These are phyloP conservation scores for Malacoctenus gilli DNA, from an alignment of 2,797 vertebrate genomes.

Conservation along the genomic window DNA sequence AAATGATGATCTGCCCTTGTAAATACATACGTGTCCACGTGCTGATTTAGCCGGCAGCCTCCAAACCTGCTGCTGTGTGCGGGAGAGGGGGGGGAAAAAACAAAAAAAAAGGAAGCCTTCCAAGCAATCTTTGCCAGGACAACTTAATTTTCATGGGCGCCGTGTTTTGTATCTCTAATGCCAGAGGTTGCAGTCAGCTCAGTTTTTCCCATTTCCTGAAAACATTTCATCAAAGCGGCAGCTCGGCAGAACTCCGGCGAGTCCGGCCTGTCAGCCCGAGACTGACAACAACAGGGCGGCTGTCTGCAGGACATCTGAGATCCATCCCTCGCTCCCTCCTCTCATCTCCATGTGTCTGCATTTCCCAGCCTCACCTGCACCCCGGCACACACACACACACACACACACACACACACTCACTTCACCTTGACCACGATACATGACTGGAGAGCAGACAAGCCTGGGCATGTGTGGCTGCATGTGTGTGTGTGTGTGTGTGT, in stretches of 20 bases:
- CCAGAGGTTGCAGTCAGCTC: conserved; percentile 44
- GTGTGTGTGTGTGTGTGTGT: conserved; percentile 21
- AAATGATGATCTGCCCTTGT: conserved; percentile 51
- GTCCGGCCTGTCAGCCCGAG: conserved; percentile 58
- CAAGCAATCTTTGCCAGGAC: conserved; percentile 17
- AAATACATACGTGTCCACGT: conserved; percentile 25
- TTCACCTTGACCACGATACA: conserved; percentile 70
- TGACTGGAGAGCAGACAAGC: conserved; percentile 61
- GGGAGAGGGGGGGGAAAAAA: conserved; percentile 23
- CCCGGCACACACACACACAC: too few species aligned
- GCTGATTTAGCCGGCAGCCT: conserved; percentile 28
- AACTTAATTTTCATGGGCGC: conserved; percentile 45
- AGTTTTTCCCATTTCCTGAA: conserved; percentile 52
- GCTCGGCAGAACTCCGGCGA: conserved; percentile 49
- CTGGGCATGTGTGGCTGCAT: conserved; percentile 15
- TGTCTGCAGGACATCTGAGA: conserved; percentile 49
- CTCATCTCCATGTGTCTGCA: conserved; percentile 70
- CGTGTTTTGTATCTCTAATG: conserved; percentile 40
- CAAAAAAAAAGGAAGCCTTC: conserved; percentile 13
- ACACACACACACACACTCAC: too few species aligned
- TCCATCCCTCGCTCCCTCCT: conserved; percentile 45
- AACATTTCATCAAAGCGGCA: conserved; percentile 58
- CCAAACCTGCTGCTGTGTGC: conserved; percentile 5
- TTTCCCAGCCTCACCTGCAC: conserved; percentile 41
- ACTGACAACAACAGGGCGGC: conserved; percentile 63